These are phyloP conservation scores for Origma solitaria DNA, from an alignment of 2,113 vertebrate species.

Conservation along the genomic window DNA sequence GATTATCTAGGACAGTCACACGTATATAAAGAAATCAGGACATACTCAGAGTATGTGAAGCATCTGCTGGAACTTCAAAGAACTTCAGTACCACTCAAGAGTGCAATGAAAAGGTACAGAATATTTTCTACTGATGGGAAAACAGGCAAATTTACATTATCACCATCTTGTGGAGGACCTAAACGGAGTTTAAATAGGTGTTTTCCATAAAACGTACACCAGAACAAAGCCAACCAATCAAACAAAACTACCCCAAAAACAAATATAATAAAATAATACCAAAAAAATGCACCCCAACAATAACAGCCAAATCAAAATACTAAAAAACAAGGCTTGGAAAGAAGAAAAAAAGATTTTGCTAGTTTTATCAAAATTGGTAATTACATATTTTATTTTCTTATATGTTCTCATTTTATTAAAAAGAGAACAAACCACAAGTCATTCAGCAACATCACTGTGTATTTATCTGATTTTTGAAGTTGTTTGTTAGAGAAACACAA, in stretches of 20 bases:
- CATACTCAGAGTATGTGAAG: neutral
- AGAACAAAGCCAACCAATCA: neutral
- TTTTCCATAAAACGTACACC: neutral
- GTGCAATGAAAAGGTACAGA: neutral
- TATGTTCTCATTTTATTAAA: neutral
- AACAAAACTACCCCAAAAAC: neutral
- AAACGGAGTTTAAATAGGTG: neutral
- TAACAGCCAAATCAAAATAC: rapidly evolving
- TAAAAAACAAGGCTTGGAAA: neutral
- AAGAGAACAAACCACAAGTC: neutral
- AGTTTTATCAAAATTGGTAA: neutral
- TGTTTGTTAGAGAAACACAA: neutral
- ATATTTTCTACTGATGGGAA: neutral
- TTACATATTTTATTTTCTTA: neutral
- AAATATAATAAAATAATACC: neutral
- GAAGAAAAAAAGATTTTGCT: rapidly evolving
- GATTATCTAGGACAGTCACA: neutral
- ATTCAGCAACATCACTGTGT: rapidly evolving
- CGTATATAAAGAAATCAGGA: neutral
- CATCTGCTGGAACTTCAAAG: neutral
- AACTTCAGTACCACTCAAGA: neutral
- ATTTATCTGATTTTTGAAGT: neutral
- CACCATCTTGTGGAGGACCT: neutral
- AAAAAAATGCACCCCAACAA: neutral
- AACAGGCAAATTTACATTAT: neutral